Base-by-base conservation (phyloP, 2,888 invertebrate genomes). In the Trachelus troglodyta region DNA sequence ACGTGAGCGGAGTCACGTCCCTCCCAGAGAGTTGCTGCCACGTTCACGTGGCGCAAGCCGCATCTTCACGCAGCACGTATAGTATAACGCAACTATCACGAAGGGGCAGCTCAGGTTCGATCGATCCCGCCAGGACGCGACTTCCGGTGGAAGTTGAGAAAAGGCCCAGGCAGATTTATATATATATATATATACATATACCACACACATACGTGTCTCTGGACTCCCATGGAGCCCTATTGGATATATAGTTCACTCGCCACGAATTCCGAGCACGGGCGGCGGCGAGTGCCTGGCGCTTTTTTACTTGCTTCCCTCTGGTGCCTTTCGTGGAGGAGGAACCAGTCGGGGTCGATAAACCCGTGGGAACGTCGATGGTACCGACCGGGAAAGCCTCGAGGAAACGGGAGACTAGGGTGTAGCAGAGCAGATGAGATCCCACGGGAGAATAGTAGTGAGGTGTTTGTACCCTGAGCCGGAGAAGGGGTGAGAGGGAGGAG, bases 271-370 rank as follows among this genome's bases (percentile, higher is more conserved):
- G 56, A 56, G 56, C 56, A 56, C 56, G 56, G 56, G 56, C 56
- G 56, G 56, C 56, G 23, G 23, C 56, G 56, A 56, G 56, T 9
- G 56, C 23, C 56, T 56, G 56, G 56, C 23, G 56, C 56, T 56
- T 56, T 56, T 56, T 56, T 56, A 56, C 56, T 56, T 56, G 56
- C 56, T 56, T 56, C 56, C 56, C 56, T 56, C 56, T 9, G 23
- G 23, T 56, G 56, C 56, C 56, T 56, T 2, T 56, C 23, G 56
- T 56, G 56, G 56, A 56, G 56, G 56, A 56, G 56, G 56, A 56
- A 56, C 56, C 15, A 71, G 30, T 12, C 37, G 74, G 35, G 74
- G 74, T 37, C 34, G 74, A 74, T 35, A 35, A 74, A 74, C 74
- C 34, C 74, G 74, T 34, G 34, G n/a, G 37, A 74, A 74, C 35